phyloP scores from a whole-genome alignment of 2,113 vertebrate genomes.

The Mustelus asterias region DNA sequence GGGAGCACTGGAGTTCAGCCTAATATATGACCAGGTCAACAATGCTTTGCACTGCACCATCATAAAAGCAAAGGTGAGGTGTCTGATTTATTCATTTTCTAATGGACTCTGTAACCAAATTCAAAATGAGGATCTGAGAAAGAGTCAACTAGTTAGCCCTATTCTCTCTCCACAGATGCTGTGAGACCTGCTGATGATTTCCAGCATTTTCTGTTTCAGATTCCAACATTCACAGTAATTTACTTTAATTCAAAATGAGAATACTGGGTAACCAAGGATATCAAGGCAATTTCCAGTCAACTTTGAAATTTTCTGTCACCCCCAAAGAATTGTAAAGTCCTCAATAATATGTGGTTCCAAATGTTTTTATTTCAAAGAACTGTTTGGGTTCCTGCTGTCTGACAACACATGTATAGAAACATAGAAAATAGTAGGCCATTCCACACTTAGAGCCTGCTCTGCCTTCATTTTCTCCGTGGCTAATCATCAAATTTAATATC shows the following conservation, averaged over 20 bases:
- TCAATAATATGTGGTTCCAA: not conserved
- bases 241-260: not conserved
- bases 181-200: no score
- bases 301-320: not conserved
- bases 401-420: not conserved
- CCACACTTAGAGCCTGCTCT: no score
- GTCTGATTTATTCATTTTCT: not conserved
- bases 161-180: no score
- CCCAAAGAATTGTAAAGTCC: not conserved
- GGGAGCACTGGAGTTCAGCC: constrained; percentile 86
- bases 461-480: no score
- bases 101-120: not conserved
- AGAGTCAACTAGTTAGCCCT: no score
- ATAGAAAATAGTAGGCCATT: no score
- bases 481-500: no score
- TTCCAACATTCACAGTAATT: no score
- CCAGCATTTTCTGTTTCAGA: no score
- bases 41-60: constrained; percentile 86
- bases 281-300: not conserved
- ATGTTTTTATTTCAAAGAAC: not conserved
- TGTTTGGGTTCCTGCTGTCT: not conserved
- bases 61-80: constrained; percentile 77
- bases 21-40: constrained; percentile 82
- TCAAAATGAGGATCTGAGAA: not conserved
- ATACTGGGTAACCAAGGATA: not conserved